phyloP scores from a whole-genome alignment of 2,113 vertebrate genomes.

The Chloropsis cyanopogon region DNA sequence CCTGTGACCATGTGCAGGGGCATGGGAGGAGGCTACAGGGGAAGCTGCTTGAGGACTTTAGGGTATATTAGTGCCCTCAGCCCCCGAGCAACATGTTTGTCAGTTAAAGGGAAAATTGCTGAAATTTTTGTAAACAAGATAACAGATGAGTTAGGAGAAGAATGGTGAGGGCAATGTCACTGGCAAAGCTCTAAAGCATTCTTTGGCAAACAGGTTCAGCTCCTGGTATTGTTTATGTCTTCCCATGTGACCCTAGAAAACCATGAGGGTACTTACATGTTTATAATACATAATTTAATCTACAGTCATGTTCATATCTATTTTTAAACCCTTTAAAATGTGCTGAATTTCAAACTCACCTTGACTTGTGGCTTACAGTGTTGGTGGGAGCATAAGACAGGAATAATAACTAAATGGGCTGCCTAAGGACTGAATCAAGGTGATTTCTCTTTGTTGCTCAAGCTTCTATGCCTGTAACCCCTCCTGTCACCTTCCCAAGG shows the following conservation, averaged over 20 bases:
- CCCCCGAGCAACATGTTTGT: rapidly evolving
- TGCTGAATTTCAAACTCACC: neutral
- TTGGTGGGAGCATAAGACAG: neutral
- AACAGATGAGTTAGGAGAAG: neutral
- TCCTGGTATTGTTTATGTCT: neutral
- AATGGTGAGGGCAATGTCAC: neutral
- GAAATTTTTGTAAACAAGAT: neutral
- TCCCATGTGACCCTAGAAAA: neutral
- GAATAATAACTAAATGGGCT: neutral
- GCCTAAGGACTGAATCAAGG: neutral
- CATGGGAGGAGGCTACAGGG: neutral
- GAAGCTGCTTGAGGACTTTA: neutral
- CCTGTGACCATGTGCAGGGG: neutral
- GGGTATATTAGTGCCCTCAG: neutral
- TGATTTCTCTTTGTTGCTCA: neutral
- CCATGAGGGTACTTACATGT: rapidly evolving
- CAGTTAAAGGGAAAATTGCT: neutral
- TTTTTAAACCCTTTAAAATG: neutral
- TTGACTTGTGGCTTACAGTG: neutral
- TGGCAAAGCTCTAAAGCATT: neutral
- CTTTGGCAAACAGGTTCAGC: neutral
- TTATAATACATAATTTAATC: neutral
- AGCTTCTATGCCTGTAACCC: neutral
- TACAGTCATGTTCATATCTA: neutral
- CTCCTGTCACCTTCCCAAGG: neutral